A percentile compares a stretch with the other conserved stretches of the same genome.
phyloP scores from a whole-genome alignment of 1,140 invertebrate species.

The Plutomurus gul region DNA sequence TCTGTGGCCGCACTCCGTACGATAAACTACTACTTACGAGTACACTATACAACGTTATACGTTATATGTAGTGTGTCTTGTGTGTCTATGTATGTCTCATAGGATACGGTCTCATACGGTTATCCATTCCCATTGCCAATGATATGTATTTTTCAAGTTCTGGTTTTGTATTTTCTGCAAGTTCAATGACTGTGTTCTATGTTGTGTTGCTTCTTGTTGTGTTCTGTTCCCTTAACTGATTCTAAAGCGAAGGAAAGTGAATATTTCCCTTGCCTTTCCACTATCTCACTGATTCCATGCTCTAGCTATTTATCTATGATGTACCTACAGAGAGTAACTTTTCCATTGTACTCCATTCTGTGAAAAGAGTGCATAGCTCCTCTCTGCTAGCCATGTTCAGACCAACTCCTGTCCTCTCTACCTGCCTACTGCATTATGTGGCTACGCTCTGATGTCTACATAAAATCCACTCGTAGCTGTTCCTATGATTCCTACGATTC shows the following conservation, averaged over 20 bases:
- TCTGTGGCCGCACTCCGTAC: no score
- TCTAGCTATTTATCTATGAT: slow-evolving; percentile 17
- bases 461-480: no score
- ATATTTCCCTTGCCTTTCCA: slow-evolving; percentile 1
- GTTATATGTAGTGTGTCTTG: background rate
- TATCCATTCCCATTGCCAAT: slow-evolving; percentile 26
- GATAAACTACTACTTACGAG: no score
- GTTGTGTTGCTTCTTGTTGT: background rate
- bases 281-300: slow-evolving; percentile 3
- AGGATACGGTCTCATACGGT: slow-evolving; percentile 8
- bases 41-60: no score
- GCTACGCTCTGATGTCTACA: no score
- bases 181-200: slow-evolving; percentile 35
- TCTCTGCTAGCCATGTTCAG: no score
- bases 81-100: slow-evolving; percentile 10
- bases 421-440: no score
- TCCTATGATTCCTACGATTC: no score
- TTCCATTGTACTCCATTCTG: background rate
- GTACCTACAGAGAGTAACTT: background rate
- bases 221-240: slow-evolving; percentile 11
- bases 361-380: no score
- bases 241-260: slow-evolving; percentile 4
- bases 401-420: no score
- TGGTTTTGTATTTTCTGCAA: slow-evolving; percentile 37
- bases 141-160: slow-evolving; percentile 35